Conservation (phyloP, 1,140 invertebrate genomes). For the Rhizoglyphus robini region DNA sequence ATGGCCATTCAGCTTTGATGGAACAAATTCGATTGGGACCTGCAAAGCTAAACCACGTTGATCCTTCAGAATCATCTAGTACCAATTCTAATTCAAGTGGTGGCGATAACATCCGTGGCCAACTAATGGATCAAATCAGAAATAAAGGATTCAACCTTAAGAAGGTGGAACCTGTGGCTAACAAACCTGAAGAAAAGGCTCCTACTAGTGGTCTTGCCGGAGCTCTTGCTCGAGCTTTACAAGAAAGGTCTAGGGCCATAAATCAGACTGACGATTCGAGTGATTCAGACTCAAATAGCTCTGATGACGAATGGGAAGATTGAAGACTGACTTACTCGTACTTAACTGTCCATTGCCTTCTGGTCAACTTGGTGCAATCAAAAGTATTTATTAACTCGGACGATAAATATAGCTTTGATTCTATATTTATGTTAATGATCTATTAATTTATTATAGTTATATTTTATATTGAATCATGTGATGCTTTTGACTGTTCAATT, state of each 20-base stretch:
- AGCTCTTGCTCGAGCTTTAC: conserved; percentile 58
- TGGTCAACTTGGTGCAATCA: not conserved
- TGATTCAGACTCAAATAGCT: conserved; percentile 30
- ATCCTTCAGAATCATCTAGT: conserved; percentile 18
- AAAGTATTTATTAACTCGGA: not conserved
- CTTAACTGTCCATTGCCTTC: not conserved
- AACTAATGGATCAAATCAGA: conserved; percentile 62
- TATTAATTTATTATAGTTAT: too few relatives aligned
- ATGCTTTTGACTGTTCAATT: too few relatives aligned
- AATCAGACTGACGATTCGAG: conserved; percentile 43
- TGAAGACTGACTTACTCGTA: too few relatives aligned
- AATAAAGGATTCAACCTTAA: conserved; percentile 54
- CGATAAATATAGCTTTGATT: too few relatives aligned
- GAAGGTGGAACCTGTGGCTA: conserved; percentile 33
- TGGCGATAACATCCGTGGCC: conserved; percentile 43
- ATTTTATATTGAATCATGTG: too few relatives aligned
- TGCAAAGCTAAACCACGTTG: conserved; percentile 35
- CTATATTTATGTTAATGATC: too few relatives aligned
- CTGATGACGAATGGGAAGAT: conserved; percentile 33
- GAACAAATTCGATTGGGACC: conserved; percentile 55
- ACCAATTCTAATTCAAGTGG: not conserved
- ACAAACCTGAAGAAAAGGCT: conserved; percentile 24
- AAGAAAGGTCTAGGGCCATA: conserved; percentile 51
- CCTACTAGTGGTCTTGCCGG: conserved; percentile 50
- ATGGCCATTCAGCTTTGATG: conserved; percentile 49